phyloP scores from a whole-genome alignment of 2,888 invertebrate genomes.

The Heliconius erato region DNA sequence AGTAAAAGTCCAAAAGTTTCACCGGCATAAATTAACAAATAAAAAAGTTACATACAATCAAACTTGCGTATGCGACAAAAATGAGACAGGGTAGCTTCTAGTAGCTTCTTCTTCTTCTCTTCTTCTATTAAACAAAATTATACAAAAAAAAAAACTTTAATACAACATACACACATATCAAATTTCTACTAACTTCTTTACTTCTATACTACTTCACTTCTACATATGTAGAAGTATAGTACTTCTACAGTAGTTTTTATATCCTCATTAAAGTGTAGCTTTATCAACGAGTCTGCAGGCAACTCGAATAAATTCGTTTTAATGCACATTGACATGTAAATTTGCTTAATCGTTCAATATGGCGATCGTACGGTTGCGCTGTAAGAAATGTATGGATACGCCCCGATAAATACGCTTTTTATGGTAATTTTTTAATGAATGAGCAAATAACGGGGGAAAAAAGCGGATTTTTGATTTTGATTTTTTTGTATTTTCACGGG shows the following conservation, averaged over 20 bases:
- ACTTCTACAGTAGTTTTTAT: slow-evolving; percentile 33
- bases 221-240: background rate
- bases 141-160: background rate
- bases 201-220: background rate
- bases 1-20: too few species aligned
- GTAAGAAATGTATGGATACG: slow-evolving; percentile 43
- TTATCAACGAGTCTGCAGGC: slow-evolving; percentile 41
- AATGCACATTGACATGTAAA: slow-evolving; percentile 56
- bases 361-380: slow-evolving; percentile 47
- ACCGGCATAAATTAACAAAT: too few species aligned
- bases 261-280: slow-evolving; percentile 35
- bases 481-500: too few species aligned
- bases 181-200: background rate
- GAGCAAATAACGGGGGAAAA: background rate
- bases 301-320: slow-evolving; percentile 46
- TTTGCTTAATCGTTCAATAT: slow-evolving; percentile 54
- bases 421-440: background rate
- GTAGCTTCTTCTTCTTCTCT: too few species aligned
- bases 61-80: too few species aligned
- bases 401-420: background rate
- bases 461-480: too few species aligned
- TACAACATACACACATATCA: background rate
- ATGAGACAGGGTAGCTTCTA: too few species aligned
- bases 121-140: too few species aligned
- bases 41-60: too few species aligned